phyloP scores from a whole-genome alignment of 2,888 invertebrate species.

The Eledona agricola region DNA sequence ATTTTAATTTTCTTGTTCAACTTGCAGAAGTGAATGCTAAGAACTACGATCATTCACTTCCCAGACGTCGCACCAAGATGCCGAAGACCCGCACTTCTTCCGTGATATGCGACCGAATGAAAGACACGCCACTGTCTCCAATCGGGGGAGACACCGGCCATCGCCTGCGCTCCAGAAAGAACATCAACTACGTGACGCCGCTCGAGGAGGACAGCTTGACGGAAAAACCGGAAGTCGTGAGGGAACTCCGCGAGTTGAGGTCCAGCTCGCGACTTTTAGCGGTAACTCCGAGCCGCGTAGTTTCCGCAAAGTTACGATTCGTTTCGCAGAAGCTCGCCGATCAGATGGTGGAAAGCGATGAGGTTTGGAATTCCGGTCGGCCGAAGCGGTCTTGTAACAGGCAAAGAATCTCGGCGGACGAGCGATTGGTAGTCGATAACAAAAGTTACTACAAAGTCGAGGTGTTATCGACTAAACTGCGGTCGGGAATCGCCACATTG shows the following conservation, averaged over 20 bases:
- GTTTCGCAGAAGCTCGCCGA: conserved; percentile 49
- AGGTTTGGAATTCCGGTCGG: conserved; percentile 58
- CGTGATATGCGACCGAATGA: conserved; percentile 41
- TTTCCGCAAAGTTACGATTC: too few relatives aligned
- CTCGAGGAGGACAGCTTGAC: conserved; percentile 58
- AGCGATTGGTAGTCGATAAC: conserved; percentile 65
- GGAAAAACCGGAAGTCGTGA: conserved; percentile 52
- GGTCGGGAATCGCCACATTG: conserved; percentile 63
- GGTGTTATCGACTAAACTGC: conserved; percentile 73
- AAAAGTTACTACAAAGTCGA: conserved; percentile 76
- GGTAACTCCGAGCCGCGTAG: conserved; percentile 40
- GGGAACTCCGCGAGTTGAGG: conserved; percentile 54
- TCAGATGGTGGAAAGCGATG: conserved; percentile 39
- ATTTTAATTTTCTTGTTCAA: conserved; percentile 9
- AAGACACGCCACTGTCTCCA: conserved; percentile 51
- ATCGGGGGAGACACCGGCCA: conserved; percentile 56
- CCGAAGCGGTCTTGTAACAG: conserved; percentile 56
- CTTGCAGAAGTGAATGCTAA: conserved; percentile 44
- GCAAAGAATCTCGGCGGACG: conserved; percentile 63
- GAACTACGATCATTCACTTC: conserved; percentile 23
- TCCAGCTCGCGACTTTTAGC: conserved; percentile 54
- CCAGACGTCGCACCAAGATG: conserved; percentile 39
- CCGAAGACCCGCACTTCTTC: conserved; percentile 44
- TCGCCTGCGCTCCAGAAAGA: conserved; percentile 59
- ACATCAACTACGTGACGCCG: conserved; percentile 58